Base-by-base conservation (phyloP, 23 tunicate species). In the Trididemnum miniatum region DNA sequence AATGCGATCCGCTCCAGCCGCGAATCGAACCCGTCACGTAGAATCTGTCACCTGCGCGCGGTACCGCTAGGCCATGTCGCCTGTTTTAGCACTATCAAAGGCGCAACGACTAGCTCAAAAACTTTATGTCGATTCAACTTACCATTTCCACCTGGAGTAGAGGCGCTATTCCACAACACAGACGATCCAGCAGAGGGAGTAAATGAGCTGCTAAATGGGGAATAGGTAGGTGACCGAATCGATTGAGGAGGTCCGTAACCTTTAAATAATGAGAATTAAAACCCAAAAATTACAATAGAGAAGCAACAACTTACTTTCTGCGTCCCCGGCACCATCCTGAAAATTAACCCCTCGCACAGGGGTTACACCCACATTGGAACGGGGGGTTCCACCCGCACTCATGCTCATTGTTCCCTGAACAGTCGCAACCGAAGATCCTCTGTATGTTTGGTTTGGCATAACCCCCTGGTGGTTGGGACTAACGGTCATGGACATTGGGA, bases 141-240 rank as follows among this genome's bases (percentile, higher is more conserved):
- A 44, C 54, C 54, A 15, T 9, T 44, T n/a, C 15, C 40, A 65
- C 84, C 84, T 25, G 84, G 52, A 18, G 64, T 59, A 9, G 81
- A 31, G 29, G 59, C 67, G 51, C 50, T 77, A 44, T 77, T 85
- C 89, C 89, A 85, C 57, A 85, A n/a, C 51, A 51, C 81, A 1
- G 74, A 24, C 22, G 86, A 71, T n/a, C 81, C 88, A 77, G 89
- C 83, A 7, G 82, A 65, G 30, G 89, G 89, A 30, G 89, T 85
- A 59, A 85, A 85, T 18, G 89, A 85, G 77, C 73, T 77, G 35
- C 79, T 85, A 54, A 85, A 85, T 27, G 89, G 89, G 7, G 89
- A 85, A 71, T 76, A 85, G 2, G 89, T 76, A 0, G 89, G 83
- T 3, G 89, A 51, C 0, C 75, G 75, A 12, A 67, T n/a, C 23